Evolutionary conservation across 2,797 vertebrate species (phyloP).

Genomic region (Myotis findleyi): DNA sequence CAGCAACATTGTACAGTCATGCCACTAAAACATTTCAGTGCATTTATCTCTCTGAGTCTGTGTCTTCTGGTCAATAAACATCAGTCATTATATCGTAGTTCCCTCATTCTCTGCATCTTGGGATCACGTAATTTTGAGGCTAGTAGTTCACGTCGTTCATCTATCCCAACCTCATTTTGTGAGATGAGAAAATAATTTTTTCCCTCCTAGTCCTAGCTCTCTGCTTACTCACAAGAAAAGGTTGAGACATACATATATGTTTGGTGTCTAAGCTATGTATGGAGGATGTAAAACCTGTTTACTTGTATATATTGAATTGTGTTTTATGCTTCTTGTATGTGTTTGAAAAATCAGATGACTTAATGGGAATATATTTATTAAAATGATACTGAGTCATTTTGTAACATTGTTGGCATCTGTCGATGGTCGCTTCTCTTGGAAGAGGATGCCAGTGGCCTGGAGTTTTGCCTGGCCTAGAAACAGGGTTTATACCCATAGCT

Average conservation of each 20-base stretch:
- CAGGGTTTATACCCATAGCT: not conserved
- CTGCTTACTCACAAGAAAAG: constrained; percentile 1
- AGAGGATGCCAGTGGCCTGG: not conserved
- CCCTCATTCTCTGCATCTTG: constrained; percentile 2
- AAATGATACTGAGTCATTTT: not conserved
- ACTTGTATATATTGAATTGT: not conserved
- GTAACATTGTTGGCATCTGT: not conserved
- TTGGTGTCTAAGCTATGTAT: not conserved
- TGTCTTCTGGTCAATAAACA: not conserved
- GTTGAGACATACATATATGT: not conserved
- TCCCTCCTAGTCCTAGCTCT: not conserved
- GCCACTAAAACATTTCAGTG: not conserved
- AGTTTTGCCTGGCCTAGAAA: not conserved
- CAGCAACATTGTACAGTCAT: not conserved
- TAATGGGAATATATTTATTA: not conserved
- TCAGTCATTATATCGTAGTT: not conserved
- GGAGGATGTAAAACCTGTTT: not conserved
- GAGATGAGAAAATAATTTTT: not conserved
- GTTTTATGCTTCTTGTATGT: not conserved
- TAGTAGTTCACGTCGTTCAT: not conserved
- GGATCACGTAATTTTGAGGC: constrained; percentile 5
- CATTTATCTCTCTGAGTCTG: not conserved
- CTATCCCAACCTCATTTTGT: not conserved
- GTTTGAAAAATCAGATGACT: not conserved
- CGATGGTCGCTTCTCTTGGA: not conserved